Evolutionary conservation across 2,113 vertebrate species (phyloP).

Genomic region (Pelobates fuscus): DNA sequence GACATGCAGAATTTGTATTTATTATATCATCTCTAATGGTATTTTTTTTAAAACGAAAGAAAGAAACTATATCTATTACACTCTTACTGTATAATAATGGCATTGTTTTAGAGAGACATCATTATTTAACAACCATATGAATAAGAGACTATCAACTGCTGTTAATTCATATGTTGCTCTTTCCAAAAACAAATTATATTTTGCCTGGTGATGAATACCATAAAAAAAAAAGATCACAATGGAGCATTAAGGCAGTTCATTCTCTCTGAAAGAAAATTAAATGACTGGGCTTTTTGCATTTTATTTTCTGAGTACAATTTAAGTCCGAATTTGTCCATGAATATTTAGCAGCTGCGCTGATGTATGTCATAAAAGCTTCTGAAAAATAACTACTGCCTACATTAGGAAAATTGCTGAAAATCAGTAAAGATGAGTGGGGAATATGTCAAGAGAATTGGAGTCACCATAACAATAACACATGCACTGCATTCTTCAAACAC

Average conservation of each 20-base stretch:
- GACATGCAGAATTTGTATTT: no score
- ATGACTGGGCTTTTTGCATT: slow-evolving; percentile 2
- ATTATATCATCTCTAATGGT: no score
- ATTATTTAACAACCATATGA: no score
- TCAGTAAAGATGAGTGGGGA: slow-evolving; percentile 17
- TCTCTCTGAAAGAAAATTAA: background rate
- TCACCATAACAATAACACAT: slow-evolving; percentile 16
- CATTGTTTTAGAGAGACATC: no score
- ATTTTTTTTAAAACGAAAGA: no score
- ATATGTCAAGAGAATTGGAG: slow-evolving; percentile 13
- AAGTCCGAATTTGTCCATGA: slow-evolving; percentile 15
- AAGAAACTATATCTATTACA: no score
- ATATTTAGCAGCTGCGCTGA: slow-evolving; percentile 32
- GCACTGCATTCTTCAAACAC: background rate
- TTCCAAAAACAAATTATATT: no score
- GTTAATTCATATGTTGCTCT: no score
- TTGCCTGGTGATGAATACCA: no score
- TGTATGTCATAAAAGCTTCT: slow-evolving; percentile 23
- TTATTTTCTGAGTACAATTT: slow-evolving; percentile 15
- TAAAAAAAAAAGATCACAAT: background rate
- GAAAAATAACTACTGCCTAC: slow-evolving; percentile 24
- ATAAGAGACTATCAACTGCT: no score
- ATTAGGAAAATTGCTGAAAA: slow-evolving; percentile 42
- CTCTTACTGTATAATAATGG: no score
- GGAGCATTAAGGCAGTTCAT: background rate